Percentiles rank a stretch among this genome's conserved stretches.
Conservation (phyloP, 92 coral and sea anemone species). For the Phenganax marumi region DNA sequence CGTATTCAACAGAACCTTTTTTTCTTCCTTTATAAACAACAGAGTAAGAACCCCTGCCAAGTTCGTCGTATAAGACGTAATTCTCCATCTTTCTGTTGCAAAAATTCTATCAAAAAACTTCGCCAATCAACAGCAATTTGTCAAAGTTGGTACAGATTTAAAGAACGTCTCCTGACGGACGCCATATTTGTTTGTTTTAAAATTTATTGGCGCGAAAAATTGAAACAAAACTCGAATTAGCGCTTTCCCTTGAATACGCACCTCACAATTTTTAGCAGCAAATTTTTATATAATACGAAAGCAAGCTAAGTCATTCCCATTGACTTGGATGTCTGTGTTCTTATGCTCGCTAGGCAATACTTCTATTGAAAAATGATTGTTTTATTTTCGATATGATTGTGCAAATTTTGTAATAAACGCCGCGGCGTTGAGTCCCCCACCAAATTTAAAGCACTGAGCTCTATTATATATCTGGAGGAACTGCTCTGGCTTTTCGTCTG, state of each 20-base stretch:
- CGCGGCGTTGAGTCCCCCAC: too few species aligned
- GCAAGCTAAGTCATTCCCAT: too few species aligned
- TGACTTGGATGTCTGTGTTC: too few species aligned
- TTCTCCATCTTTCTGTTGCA: constrained; percentile 68
- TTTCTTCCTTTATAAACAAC: constrained; percentile 97
- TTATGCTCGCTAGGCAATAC: too few species aligned
- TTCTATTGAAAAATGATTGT: too few species aligned
- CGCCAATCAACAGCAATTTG: background rate
- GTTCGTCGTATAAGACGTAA: constrained; percentile 92
- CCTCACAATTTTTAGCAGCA: background rate
- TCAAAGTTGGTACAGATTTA: background rate
- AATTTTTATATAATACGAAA: background rate
- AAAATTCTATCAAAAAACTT: background rate
- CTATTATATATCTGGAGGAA: too few species aligned
- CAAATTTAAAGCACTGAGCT: too few species aligned
- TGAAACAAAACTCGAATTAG: background rate
- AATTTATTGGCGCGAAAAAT: background rate
- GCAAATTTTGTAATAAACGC: too few species aligned
- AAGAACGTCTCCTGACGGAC: background rate
- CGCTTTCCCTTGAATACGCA: background rate
- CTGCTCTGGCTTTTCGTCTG: too few species aligned
- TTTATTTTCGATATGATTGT: too few species aligned
- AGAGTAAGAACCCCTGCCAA: constrained; percentile 90
- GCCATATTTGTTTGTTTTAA: constrained; percentile 21
- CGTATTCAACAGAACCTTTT: constrained; percentile 92